Evolutionary conservation across 2,113 vertebrate genomes (phyloP).

Genomic region (Fregata magnificens): DNA sequence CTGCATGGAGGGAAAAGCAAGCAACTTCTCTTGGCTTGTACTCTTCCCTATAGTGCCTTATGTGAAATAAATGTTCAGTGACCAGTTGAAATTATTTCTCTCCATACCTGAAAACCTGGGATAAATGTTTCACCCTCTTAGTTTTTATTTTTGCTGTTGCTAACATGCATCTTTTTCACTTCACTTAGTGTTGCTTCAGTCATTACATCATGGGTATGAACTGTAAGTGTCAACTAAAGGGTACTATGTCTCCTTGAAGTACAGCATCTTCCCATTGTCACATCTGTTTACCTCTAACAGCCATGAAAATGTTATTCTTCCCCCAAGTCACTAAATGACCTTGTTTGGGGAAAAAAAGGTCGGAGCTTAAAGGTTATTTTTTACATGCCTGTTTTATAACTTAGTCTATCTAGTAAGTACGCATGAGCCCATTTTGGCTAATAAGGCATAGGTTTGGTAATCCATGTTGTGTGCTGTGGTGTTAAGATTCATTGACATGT

Average conservation of each 20-base stretch:
- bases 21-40: background rate
- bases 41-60: background rate
- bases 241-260: background rate
- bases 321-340: background rate
- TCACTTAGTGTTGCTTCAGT: rapidly evolving
- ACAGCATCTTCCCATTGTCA: background rate
- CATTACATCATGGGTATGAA: background rate
- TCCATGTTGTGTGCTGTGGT: background rate
- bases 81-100: background rate
- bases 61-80: background rate
- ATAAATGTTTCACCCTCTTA: background rate
- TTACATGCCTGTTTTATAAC: background rate
- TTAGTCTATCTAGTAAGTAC: background rate
- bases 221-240: background rate
- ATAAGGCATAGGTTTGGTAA: background rate
- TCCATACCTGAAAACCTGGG: background rate
- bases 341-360: background rate
- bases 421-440: background rate
- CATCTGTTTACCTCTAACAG: rapidly evolving
- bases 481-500: background rate
- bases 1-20: background rate
- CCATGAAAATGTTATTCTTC: background rate
- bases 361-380: background rate
- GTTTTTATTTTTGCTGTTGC: background rate
- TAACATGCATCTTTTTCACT: background rate